Evolutionary conservation across 1,140 invertebrate species (phyloP), one percentile per base, ranked within the genome.

Genomic region (Drosophila grimshawi): DNA sequence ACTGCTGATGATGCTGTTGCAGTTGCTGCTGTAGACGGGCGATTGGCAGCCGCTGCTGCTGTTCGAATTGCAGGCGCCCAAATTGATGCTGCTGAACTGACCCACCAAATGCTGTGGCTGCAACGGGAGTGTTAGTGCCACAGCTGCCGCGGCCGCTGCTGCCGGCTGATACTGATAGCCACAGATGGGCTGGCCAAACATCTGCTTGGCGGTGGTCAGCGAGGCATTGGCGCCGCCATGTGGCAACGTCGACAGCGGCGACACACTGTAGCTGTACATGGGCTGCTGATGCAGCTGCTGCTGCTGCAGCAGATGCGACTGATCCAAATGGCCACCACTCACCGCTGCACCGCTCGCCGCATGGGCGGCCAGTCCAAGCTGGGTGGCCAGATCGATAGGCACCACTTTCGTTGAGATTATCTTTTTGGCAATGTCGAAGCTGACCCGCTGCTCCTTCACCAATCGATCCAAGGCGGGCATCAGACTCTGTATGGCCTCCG

Each of bases 401-500:
- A 94, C 90, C 49, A 93, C 77, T 35, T 93, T 78, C 5, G 93
- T 91, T 46, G 92, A 81, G 51, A 92, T 79, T 57, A 93, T 91
- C 41, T 88, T 90, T 37, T 93, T 93, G 52, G 92, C 93, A 7
- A 91, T 73, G 41, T 93, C 93, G 35, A 91, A 79, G 57, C 79
- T 91, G 7, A 93, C 82, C 2, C 92, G 90, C 57, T 92, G 92
- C 70, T 93, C 92, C 72, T 92, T 88, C 4, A 93, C 81, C 48
- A 93, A 55, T 5, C 90, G 89, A 61, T 93, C 92, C 61, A 93
- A 52, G 0, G 89, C 89, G 1, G 85, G 75, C 62, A 94, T 73
- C 27, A 94, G 78, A 2, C 70, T 90, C 61, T 93, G 92, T 0
- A 92, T 86, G 8, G 86, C 88, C 45, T 92, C 92, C 48, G 77